Conservation (phyloP, 2,888 invertebrate species). For the Dryomyza anilis region DNA sequence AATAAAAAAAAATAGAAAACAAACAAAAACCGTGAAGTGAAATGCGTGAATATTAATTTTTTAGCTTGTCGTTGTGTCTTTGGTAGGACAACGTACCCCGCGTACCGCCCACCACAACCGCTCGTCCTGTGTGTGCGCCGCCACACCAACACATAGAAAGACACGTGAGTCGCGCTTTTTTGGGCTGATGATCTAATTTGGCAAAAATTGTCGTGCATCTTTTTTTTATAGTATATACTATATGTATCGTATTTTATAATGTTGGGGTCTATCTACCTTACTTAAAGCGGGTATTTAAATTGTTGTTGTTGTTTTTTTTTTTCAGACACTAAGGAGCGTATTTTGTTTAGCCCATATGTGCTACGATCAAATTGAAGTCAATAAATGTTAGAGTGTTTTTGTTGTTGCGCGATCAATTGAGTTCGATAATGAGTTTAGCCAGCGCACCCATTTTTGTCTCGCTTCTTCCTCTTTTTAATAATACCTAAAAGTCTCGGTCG, state of each 20-base stretch:
- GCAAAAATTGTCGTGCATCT: conserved; percentile 56
- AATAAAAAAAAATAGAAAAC: conserved; percentile 25
- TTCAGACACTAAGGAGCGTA: conserved; percentile 21
- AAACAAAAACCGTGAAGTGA: conserved; percentile 31
- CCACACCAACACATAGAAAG: not conserved
- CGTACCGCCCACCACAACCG: too few relatives aligned
- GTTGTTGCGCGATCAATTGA: conserved; percentile 51
- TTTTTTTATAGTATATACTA: too few relatives aligned
- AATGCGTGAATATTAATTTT: conserved; percentile 57
- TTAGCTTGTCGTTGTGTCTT: not conserved
- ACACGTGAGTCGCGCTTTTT: conserved; percentile 36
- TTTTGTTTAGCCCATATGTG: conserved; percentile 36
- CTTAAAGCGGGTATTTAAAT: conserved; percentile 29
- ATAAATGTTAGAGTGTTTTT: conserved; percentile 27
- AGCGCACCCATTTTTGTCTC: conserved; percentile 53
- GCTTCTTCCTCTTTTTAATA: conserved; percentile 1
- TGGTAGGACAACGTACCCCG: too few relatives aligned
- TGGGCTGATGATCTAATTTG: conserved; percentile 58
- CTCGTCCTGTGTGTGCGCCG: too few relatives aligned
- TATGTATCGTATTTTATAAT: not conserved
- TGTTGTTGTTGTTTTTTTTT: conserved; percentile 14
- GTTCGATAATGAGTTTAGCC: conserved; percentile 57
- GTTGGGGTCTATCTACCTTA: conserved; percentile 24
- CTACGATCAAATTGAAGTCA: conserved; percentile 48
- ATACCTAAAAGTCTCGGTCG: not conserved